Evolutionary conservation across 2,797 vertebrate species (phyloP).

Genomic region (Linurgus olivaceus): DNA sequence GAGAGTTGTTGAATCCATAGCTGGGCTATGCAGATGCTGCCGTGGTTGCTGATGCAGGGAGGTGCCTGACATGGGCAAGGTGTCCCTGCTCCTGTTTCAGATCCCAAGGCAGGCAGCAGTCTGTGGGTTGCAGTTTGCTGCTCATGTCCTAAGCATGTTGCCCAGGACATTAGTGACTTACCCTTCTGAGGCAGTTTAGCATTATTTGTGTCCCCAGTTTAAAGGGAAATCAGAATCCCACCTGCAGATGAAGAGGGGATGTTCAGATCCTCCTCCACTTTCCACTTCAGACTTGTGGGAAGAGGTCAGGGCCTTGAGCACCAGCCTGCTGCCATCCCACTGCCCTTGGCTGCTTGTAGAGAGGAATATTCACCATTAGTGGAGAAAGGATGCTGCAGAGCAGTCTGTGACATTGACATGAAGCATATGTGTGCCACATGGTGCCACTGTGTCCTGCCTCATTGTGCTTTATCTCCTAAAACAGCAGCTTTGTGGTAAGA

Average conservation of each 20-base stretch:
- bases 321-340: background rate
- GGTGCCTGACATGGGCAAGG: background rate
- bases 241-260: rapidly evolving
- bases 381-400: background rate
- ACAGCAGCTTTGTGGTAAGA: constrained; percentile 25
- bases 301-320: rapidly evolving
- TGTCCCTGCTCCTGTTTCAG: background rate
- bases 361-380: background rate
- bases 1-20: background rate
- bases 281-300: background rate
- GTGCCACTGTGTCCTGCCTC: background rate
- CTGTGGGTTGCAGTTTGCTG: background rate
- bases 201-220: background rate
- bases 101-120: background rate
- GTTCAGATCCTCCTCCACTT: background rate
- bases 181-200: background rate
- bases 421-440: background rate
- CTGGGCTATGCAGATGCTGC: background rate
- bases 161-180: background rate
- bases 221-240: background rate
- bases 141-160: background rate
- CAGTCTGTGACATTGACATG: rapidly evolving
- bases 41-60: background rate
- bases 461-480: background rate
- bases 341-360: background rate